Conservation (phyloP, 2,113 vertebrate species). For the Edolisoma coerulescens region DNA sequence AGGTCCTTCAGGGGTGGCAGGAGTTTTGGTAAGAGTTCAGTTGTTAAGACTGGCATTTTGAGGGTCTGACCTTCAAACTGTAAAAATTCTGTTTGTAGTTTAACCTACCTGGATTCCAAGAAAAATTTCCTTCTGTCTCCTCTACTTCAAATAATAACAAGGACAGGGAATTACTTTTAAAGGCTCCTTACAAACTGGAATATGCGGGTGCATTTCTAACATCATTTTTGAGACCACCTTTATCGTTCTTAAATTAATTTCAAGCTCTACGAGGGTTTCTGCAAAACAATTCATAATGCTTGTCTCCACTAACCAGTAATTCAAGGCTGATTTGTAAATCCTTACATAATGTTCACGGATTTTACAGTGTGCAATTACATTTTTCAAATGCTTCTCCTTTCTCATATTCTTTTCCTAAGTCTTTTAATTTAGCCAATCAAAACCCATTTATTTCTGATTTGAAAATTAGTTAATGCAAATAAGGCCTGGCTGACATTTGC, state of each 20-base stretch:
- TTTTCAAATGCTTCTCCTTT: background rate
- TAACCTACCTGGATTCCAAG: background rate
- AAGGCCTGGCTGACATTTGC: constrained; percentile 7
- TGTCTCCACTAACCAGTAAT: background rate
- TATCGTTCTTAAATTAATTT: background rate
- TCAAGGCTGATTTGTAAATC: constrained; percentile 8
- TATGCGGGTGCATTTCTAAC: background rate
- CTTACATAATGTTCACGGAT: background rate
- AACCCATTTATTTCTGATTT: constrained; percentile 5
- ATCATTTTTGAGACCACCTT: background rate
- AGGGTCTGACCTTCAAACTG: background rate
- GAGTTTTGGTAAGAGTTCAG: background rate
- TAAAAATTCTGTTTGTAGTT: background rate
- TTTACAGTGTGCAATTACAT: background rate
- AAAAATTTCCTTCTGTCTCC: background rate
- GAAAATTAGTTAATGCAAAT: constrained; percentile 18
- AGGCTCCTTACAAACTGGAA: background rate
- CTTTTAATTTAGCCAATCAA: constrained; percentile 17
- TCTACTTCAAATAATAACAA: background rate
- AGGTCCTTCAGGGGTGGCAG: background rate
- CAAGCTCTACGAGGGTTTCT: background rate
- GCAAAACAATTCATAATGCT: background rate
- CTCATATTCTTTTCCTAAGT: background rate
- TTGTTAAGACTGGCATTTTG: background rate
- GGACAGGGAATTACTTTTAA: background rate